phyloP scores from a whole-genome alignment of 2,797 vertebrate genomes.

The Babyrousa celebensis region DNA sequence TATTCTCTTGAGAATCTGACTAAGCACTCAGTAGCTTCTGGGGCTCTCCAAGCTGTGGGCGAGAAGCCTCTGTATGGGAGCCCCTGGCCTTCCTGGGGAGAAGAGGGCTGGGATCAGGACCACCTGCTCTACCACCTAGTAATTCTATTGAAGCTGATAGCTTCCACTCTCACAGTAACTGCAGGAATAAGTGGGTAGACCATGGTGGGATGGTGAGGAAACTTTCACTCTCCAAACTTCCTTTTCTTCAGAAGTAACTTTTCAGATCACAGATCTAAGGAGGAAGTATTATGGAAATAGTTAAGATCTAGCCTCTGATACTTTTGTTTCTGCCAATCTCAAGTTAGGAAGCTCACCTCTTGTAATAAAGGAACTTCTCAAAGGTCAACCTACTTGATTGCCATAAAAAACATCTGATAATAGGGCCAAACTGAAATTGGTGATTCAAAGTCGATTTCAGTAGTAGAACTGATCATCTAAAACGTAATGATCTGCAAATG shows the following conservation, averaged over 20 bases:
- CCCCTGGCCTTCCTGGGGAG: too few relatives aligned
- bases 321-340: slow-evolving; percentile 41
- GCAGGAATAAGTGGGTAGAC: not conserved
- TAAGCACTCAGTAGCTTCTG: not conserved
- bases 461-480: not conserved
- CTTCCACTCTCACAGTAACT: not conserved
- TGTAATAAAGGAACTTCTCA: slow-evolving; percentile 44
- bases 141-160: not conserved
- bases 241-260: not conserved
- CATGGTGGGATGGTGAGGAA: not conserved
- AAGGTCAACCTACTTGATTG: not conserved
- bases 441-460: not conserved
- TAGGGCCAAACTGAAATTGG: not conserved
- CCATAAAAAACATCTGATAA: not conserved
- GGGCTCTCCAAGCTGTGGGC: not conserved
- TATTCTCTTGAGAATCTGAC: not conserved
- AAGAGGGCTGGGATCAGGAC: not conserved
- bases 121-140: not conserved
- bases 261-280: not conserved
- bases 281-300: not conserved
- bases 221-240: not conserved
- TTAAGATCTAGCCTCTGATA: not conserved
- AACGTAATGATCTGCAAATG: not conserved
- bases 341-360: not conserved
- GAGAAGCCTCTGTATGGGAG: not conserved